These are phyloP conservation scores for Muntiacus muntjak DNA, from an alignment of 2,113 vertebrate genomes.

Conservation along the genomic window DNA sequence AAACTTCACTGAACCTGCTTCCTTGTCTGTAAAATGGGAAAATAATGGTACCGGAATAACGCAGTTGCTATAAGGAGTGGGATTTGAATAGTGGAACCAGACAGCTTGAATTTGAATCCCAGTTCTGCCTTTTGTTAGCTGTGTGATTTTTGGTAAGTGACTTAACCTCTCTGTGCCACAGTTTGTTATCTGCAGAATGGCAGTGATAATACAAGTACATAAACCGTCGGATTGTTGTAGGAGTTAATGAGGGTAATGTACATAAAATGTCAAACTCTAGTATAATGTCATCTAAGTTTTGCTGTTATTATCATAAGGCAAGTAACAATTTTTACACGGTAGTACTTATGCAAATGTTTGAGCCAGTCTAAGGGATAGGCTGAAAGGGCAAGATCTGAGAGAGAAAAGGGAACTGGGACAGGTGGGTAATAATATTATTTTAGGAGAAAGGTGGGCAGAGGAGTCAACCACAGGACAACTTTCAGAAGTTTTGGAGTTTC, in stretches of 20 bases:
- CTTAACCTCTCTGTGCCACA: neutral
- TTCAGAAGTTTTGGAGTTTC: neutral
- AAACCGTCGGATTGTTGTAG: neutral
- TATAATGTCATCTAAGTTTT: neutral
- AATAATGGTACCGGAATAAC: neutral
- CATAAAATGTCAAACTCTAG: neutral
- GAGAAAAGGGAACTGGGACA: neutral
- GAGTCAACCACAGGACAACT: too few relatives aligned
- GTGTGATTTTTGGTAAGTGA: neutral
- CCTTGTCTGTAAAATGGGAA: neutral
- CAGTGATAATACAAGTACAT: neutral
- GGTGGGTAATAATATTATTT: neutral
- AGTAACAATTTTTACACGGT: neutral
- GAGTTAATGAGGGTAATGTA: neutral
- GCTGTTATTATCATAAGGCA: neutral
- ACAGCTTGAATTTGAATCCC: neutral
- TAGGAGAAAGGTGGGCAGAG: too few relatives aligned
- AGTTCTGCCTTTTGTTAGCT: neutral
- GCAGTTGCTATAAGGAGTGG: neutral
- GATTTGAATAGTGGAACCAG: neutral
- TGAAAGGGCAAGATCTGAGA: neutral
- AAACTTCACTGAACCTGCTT: neutral
- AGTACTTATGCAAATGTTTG: neutral
- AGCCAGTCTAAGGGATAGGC: neutral
- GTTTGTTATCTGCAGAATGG: neutral